phyloP scores from a whole-genome alignment of 2,888 invertebrate genomes.

The Augochlorella aurata region DNA sequence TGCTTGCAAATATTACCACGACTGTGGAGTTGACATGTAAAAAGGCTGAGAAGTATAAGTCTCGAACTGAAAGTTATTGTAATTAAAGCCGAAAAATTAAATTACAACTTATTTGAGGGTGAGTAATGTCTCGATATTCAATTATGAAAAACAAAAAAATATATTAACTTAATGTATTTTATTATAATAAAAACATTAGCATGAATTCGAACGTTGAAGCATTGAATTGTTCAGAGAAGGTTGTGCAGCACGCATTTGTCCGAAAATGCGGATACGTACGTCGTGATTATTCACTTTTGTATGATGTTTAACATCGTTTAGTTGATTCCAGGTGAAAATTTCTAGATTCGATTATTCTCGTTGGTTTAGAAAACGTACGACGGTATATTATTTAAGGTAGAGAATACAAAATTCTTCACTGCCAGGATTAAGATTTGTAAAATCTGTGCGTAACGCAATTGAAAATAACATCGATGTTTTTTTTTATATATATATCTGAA shows the following conservation, averaged over 20 bases:
- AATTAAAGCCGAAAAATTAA: constrained; percentile 50
- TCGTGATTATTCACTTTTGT: constrained; percentile 51
- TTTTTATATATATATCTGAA: constrained; percentile 8
- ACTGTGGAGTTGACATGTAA: constrained; percentile 49
- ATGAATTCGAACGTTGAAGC: constrained; percentile 40
- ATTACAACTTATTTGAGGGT: constrained; percentile 37
- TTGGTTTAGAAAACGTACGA: constrained; percentile 39
- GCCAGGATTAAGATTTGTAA: constrained; percentile 35
- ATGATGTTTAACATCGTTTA: constrained; percentile 58
- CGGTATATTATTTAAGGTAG: constrained; percentile 40
- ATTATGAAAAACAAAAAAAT: constrained; percentile 37
- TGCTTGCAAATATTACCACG: constrained; percentile 46
- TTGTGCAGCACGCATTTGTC: constrained; percentile 45
- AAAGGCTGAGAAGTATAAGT: constrained; percentile 49
- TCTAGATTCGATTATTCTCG: constrained; percentile 45
- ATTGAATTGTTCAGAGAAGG: constrained; percentile 52
- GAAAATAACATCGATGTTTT: constrained; percentile 35
- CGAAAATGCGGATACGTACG: constrained; percentile 31
- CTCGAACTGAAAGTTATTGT: constrained; percentile 56
- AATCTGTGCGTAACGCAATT: constrained; percentile 24
- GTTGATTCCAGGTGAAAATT: constrained; percentile 44
- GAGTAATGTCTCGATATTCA: constrained; percentile 55
- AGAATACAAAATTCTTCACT: constrained; percentile 33
- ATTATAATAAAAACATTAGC: constrained; percentile 58
- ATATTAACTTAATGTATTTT: constrained; percentile 67